Evolutionary conservation across 2,797 vertebrate species (phyloP).

Genomic region (Syngnathus rostellatus): DNA sequence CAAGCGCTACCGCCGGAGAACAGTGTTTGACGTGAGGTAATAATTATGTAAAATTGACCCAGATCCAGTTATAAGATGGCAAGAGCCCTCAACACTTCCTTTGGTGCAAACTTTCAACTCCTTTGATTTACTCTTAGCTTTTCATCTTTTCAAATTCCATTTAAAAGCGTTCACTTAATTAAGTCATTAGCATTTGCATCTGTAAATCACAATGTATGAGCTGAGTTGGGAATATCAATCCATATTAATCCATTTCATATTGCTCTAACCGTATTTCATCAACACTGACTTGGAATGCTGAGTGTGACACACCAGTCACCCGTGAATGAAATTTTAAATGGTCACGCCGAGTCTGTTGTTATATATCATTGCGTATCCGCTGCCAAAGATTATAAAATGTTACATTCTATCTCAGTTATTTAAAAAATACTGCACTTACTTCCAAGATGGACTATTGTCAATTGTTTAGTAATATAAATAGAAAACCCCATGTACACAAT

Average conservation of each 20-base stretch:
- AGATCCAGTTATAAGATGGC: slow-evolving; percentile 38
- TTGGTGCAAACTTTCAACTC: slow-evolving; percentile 17
- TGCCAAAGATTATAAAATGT: background rate
- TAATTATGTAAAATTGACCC: slow-evolving; percentile 39
- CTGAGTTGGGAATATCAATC: slow-evolving; percentile 13
- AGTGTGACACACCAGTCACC: background rate
- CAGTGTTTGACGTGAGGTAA: slow-evolving; percentile 30
- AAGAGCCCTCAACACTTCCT: slow-evolving; percentile 26
- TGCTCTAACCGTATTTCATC: background rate
- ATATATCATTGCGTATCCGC: background rate
- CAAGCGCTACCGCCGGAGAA: slow-evolving; percentile 24
- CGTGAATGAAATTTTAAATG: background rate
- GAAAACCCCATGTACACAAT: too few relatives aligned
- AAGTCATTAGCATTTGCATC: slow-evolving; percentile 15
- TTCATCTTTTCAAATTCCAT: slow-evolving; percentile 28
- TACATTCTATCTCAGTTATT: background rate
- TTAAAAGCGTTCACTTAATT: slow-evolving; percentile 30
- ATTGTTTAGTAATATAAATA: background rate
- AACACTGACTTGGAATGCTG: background rate
- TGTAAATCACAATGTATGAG: slow-evolving; percentile 20
- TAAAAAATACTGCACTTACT: background rate
- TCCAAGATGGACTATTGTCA: background rate
- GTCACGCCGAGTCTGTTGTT: background rate
- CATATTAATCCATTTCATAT: slow-evolving; percentile 6
- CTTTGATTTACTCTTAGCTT: slow-evolving; percentile 36